Evolutionary conservation across 2,888 invertebrate genomes (phyloP), one percentile per base, ranked within the genome.

Genomic region (Napeogenes sylphis): DNA sequence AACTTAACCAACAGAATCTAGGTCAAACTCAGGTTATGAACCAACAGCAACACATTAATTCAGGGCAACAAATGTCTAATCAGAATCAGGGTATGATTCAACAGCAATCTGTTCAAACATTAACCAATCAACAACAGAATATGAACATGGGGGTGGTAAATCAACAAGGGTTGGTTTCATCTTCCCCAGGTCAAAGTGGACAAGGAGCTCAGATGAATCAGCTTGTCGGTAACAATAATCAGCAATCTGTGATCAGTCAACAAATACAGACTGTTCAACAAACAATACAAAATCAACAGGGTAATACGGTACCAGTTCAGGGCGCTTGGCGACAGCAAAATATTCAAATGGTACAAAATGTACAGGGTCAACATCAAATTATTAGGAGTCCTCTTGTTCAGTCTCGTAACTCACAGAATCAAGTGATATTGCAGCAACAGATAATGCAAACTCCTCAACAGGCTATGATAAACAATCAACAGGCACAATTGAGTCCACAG

Each of bases 361-460:
- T 85, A 4, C 92, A 92, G 73, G 91, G 91, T 4, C 91, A 91
- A 68, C 88, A 91, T 71, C 92, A 91, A 71, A 84, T 91, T 47
- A 88, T 91, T 46, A 81, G 91, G 62, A 87, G 85, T 63, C 89
- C 90, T 0, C 75, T 91, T 69, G 85, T 91, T 45, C 91, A 90
- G 65, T 82, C 87, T 13, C 80, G 89, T 35, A 84, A 87, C 64
- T 87, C 87, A 45, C 92, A 91, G 59, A 92, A 82, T 66, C 92
- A 92, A 75, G 90, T 91, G 46, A 85, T 92, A 62, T 77, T 92
- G 56, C 92, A 92, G 69, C 92, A 92, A 62, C 92, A 92, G 70
- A 92, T 92, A 65, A 91, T 92, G 83, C 91, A 92, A 68, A 91
- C 90, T 0, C 91, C 88, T 68, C 90, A 90, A 60, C 91, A 91